Conservation (phyloP, 2,888 invertebrate genomes). For the Proisotoma minuta region DNA sequence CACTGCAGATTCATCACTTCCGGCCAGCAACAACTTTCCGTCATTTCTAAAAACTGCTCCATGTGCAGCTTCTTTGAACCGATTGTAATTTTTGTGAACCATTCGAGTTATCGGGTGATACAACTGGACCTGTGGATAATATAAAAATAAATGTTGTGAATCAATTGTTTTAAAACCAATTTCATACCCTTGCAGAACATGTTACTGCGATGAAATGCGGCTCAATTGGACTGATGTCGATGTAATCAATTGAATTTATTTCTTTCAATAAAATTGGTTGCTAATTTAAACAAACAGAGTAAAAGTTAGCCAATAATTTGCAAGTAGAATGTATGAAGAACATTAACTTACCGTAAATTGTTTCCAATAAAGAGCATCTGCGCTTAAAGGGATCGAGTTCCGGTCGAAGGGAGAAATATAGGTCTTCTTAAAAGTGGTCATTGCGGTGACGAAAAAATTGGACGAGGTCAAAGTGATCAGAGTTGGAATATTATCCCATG, state of each 20-base stretch:
- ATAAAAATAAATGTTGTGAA: constrained; percentile 7
- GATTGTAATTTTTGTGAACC: constrained; percentile 73
- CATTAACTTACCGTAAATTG: constrained; percentile 65
- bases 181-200: constrained; percentile 73
- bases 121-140: constrained; percentile 57
- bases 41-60: constrained; percentile 79
- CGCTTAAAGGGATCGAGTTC: constrained; percentile 63
- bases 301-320: neutral
- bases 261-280: constrained; percentile 83
- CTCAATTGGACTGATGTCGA: constrained; percentile 82
- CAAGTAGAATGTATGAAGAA: neutral
- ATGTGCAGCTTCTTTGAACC: constrained; percentile 76
- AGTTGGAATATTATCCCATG: too few relatives aligned
- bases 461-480: too few relatives aligned
- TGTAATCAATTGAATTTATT: constrained; percentile 83
- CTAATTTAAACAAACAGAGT: constrained; percentile 54
- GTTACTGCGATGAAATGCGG: constrained; percentile 90
- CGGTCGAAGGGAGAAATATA: constrained; percentile 66
- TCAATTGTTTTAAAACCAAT: neutral
- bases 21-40: constrained; percentile 77
- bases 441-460: too few relatives aligned
- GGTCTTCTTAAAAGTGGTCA: constrained; percentile 61
- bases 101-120: constrained; percentile 81
- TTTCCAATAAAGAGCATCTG: constrained; percentile 83
- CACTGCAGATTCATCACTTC: constrained; percentile 81